Evolutionary conservation across 2,113 vertebrate species (phyloP).

Genomic region (Oreochromis tanganicae): DNA sequence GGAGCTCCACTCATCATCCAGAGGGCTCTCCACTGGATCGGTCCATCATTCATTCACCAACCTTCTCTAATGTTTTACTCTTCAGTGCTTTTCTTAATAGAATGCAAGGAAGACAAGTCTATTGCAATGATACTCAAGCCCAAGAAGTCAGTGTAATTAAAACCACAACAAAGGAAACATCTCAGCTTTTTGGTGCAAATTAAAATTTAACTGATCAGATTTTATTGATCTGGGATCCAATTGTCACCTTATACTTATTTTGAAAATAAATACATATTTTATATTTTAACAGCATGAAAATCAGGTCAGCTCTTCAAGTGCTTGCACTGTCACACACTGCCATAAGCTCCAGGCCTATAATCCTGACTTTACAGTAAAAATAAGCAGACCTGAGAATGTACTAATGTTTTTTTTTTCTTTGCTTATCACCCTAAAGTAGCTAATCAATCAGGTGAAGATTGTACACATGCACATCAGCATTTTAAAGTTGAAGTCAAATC

Average conservation of each 20-base stretch:
- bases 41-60: background rate
- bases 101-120: background rate
- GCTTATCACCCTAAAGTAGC: background rate
- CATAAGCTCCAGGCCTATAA: background rate
- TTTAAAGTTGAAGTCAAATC: background rate
- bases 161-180: background rate
- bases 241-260: background rate
- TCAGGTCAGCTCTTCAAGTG: background rate
- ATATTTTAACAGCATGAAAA: background rate
- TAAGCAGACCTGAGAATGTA: background rate
- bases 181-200: background rate
- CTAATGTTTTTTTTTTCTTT: background rate
- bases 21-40: background rate
- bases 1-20: background rate
- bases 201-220: background rate
- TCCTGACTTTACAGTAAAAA: background rate
- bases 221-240: background rate
- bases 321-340: background rate
- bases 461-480: background rate
- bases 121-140: background rate
- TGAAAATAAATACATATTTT: background rate
- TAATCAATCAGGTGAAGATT: rapidly evolving
- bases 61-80: background rate
- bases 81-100: background rate
- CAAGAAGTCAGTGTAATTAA: background rate